Evolutionary conservation across 2,113 vertebrate genomes (phyloP), one percentile per base, ranked within the genome.

Genomic region (human (Homo sapiens)): DNA sequence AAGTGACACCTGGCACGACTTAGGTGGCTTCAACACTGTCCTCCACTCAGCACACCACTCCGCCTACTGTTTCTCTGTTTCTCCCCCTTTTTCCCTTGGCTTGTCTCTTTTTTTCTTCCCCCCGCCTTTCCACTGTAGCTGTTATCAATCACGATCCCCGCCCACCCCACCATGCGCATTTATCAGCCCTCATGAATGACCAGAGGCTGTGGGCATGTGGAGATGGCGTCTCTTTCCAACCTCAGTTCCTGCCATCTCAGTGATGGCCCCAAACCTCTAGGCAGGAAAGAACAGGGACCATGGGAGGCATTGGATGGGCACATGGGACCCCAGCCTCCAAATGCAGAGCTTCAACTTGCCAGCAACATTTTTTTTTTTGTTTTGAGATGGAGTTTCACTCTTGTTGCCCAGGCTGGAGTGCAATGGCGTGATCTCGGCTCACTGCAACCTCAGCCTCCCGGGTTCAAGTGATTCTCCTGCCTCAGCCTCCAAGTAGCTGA

Each of bases 1-100:
- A 1, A 1, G 50, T 6, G 57, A 40, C 2, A 10, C 22, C 48
- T 4, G 20, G 32, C 2, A 1, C n/a, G n/a, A 0, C 2, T 2
- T 6, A 14, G 38, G 43, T 3, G 35, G 5, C 38, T 22, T 30
- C 12, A 0, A 3, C 9, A 22, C 2, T 18, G 6, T 45, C 73
- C 45, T n/a, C 27, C 11, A 64, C 27, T 30, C n/a, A 12, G 8
- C 0, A 17, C 1, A 0, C 55, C 18, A 17, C 45, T 64, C n/a
- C 8, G 61, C n/a, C 4, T 1, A 0, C 7, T 0, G 6, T 48
- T 52, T 25, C 7, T 38, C 38, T 27, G 16, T 25, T 1, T 30
- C 2, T 9, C 1, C 25, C 20, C 13, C 2, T 6, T 0, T 5
- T 82, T 27, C 22, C 1, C 48, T 50, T 30, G 5, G 6, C 32